phyloP scores from a whole-genome alignment of 2,888 invertebrate species.

The Cerastis leucographa region DNA sequence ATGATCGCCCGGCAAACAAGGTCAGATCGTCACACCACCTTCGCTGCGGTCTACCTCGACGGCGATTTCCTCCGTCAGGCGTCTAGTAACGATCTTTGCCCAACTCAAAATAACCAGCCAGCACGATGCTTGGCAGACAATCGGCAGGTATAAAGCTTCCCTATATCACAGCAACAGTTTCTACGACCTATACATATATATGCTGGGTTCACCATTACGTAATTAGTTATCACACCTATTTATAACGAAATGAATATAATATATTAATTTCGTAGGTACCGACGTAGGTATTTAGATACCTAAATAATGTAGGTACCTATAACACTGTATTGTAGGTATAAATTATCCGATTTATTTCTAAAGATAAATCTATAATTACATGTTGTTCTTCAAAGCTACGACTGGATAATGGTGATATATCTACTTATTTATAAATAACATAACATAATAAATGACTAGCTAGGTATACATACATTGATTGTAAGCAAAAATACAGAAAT shows the following conservation, averaged over 20 bases:
- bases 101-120: background rate
- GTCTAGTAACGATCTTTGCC: too few relatives aligned
- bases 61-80: too few relatives aligned
- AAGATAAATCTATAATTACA: slow-evolving; percentile 65
- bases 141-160: background rate
- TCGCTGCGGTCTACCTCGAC: too few relatives aligned
- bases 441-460: background rate
- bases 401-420: slow-evolving; percentile 12
- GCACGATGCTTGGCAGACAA: background rate
- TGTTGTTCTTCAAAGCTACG: slow-evolving; percentile 49
- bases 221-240: background rate
- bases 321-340: slow-evolving; percentile 14
- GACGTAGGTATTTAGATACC: background rate
- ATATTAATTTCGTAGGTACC: background rate
- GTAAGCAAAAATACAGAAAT: background rate
- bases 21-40: too few relatives aligned
- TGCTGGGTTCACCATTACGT: background rate
- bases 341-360: slow-evolving; percentile 55
- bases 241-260: background rate
- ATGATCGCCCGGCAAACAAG: too few relatives aligned
- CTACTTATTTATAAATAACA: background rate
- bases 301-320: background rate
- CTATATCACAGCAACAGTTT: background rate
- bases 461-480: background rate
- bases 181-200: background rate